Evolutionary conservation across 2,113 vertebrate species (phyloP), one percentile per base, ranked within the genome.

Genomic region (Sorex araneus): DNA sequence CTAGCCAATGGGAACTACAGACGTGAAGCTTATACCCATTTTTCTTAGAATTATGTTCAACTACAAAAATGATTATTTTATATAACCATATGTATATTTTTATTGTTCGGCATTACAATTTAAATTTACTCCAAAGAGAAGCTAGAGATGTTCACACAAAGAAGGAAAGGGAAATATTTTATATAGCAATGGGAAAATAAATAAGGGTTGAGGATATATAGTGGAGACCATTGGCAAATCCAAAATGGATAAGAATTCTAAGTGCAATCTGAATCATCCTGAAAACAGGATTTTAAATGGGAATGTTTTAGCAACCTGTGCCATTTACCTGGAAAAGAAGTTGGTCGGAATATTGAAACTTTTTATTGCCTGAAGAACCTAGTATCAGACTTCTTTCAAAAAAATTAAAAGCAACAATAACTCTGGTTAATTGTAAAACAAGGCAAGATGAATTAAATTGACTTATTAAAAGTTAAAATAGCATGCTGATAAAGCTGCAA

Each of bases 391-490:
- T 92, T 32, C 57, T 60, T 60, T 21, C 19, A 60, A 60, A 60
- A 30, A 27, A 66, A 66, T 11, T 30, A 66, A 9, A 66, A 66
- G 28, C 25, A 66, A 11, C 64, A 87, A 90, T 23, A 83, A 90
- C 32, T 87, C 30, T 64, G 74, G 66, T 81, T 93, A 87, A 64
- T 91, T 40, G 15, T 90, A 92, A 86, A 50, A 76, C 28, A 60
- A 43, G 90, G 50, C 79, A 95, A 83, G 54, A 40, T 85, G 87
- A 83, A 73, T 90, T 63, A 93, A 84, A 87, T 94, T 43, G 73
- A 93, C 83, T 75, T 54, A 90, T 3, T 93, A 89, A 94, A 93
- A 95, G 78, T 89, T 94, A 87, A 97, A 95, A 32, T 71, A 81
- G 63, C 60, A 84, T 89, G 57, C 57, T n/a, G 36, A 63, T 84